Evolutionary conservation across 2,888 invertebrate species (phyloP).

Genomic region (Macropis europaea): DNA sequence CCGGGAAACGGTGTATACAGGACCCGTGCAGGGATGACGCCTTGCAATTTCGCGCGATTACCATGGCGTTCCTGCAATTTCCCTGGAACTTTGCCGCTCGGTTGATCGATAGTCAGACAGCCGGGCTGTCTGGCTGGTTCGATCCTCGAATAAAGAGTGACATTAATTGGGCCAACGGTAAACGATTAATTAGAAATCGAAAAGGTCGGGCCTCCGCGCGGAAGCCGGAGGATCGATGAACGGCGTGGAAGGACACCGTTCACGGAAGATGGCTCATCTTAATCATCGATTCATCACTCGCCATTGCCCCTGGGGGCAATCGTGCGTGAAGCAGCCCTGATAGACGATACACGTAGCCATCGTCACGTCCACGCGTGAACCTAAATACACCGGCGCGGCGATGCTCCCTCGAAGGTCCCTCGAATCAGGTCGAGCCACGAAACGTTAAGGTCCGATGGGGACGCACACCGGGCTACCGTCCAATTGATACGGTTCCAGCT

Average conservation of each 20-base stretch:
- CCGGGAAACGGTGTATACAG: slow-evolving; percentile 7
- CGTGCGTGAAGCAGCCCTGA: slow-evolving; percentile 61
- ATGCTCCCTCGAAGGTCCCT: neutral
- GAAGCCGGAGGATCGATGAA: slow-evolving; percentile 33
- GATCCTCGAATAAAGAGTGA: too few species aligned
- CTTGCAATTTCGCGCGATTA: slow-evolving; percentile 41
- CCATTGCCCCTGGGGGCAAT: slow-evolving; percentile 65
- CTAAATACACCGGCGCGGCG: too few species aligned
- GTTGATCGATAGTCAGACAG: slow-evolving; percentile 26
- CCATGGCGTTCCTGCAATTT: slow-evolving; percentile 35
- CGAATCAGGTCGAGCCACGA: neutral
- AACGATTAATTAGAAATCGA: slow-evolving; percentile 5
- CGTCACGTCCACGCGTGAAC: slow-evolving; percentile 6
- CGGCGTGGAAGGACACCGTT: slow-evolving; percentile 28
- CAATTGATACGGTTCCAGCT: slow-evolving; percentile 69
- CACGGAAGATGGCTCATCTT: slow-evolving; percentile 60
- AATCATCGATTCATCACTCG: slow-evolving; percentile 70
- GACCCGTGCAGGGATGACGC: slow-evolving; percentile 10
- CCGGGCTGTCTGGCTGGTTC: too few species aligned
- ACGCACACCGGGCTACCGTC: slow-evolving; percentile 36
- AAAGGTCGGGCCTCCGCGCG: neutral
- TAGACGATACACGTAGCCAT: slow-evolving; percentile 61
- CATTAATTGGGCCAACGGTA: too few species aligned
- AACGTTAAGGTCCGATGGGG: slow-evolving; percentile 24
- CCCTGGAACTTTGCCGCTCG: slow-evolving; percentile 17